Evolutionary conservation across 2,888 invertebrate species (phyloP), one percentile per base, ranked within the genome.

Genomic region (Coenonympha arcania): DNA sequence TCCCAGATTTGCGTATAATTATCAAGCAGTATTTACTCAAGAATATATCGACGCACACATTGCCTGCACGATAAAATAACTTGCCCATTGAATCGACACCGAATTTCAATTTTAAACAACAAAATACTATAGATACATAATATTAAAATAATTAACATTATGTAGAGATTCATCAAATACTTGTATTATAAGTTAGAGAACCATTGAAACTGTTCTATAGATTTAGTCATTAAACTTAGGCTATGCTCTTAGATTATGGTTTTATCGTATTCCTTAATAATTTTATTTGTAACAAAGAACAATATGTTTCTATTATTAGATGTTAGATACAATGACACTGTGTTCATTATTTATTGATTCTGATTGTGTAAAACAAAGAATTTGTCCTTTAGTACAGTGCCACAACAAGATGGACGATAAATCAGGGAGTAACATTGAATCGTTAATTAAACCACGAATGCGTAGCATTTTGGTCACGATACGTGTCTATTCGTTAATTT

Each of bases 271-370:
- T 83, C 72, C 68, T 70, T 60, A 50, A 54, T 68, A 64, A 60
- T 56, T 62, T 60, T 63, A 65, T 69, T 65, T n/a, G 54, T 71
- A 63, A 63, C 62, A 63, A 64, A 59, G 48, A 64, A 63, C 61
- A 45, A 36, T 60, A 56, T 61, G 57, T 61, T 65, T 58, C 57
- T 63, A 51, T 62, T 65, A 57, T 59, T 65, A 65, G 66, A 31
- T 20, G 67, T 65, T 70, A 68, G 66, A 69, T 65, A 64, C 57
- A 68, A 62, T 68, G 59, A 52, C 57, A 62, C 62, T 65, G 71
- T 73, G 75, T 75, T 73, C 71, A 68, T 77, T 74, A 78, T 71
- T 79, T 81, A 83, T 79, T 75, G 65, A 59, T 70, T 61, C 63
- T 61, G 68, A 66, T 70, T 71, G 62, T 71, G 57, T 65, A 59